A percentile compares a stretch with the other conserved stretches of the same genome.
Evolutionary conservation across 2,888 invertebrate species (phyloP).

Genomic region (Steromphala cineraria): DNA sequence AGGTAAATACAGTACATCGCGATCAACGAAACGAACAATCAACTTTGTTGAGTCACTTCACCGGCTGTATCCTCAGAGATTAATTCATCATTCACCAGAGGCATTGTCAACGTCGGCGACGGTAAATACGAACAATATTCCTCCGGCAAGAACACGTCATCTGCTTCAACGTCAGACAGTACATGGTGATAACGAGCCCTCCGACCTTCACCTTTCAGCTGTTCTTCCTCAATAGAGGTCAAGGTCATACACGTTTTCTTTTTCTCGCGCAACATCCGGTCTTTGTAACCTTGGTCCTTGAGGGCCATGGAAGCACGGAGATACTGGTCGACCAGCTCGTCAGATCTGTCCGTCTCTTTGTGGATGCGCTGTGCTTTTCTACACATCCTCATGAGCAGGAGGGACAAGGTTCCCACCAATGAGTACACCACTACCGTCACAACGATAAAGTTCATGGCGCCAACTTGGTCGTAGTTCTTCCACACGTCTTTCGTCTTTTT

Average conservation of each 20-base stretch:
- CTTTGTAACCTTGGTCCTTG: background rate
- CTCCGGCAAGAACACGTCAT: no score
- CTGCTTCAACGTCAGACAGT: no score
- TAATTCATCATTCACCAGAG: no score
- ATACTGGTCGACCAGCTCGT: background rate
- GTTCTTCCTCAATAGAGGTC: no score
- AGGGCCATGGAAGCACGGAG: background rate
- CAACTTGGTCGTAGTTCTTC: conserved; percentile 32
- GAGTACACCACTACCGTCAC: conserved; percentile 38
- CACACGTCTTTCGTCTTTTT: background rate
- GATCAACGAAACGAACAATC: no score
- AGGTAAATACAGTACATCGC: no score
- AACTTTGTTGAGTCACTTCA: no score
- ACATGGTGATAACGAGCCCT: no score
- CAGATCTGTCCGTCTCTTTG: background rate
- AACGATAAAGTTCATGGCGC: conserved; percentile 41
- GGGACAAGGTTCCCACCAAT: conserved; percentile 35
- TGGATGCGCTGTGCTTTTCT: conserved; percentile 10
- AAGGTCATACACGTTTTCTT: background rate
- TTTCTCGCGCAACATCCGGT: background rate
- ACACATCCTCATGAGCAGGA: conserved; percentile 36
- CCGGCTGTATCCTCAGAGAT: no score
- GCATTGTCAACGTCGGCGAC: no score
- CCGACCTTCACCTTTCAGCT: no score
- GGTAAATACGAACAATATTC: no score